Percentiles rank a stretch among this genome's conserved stretches.
Conservation (phyloP, 2,113 vertebrate species). For the Chaetops frenatus region DNA sequence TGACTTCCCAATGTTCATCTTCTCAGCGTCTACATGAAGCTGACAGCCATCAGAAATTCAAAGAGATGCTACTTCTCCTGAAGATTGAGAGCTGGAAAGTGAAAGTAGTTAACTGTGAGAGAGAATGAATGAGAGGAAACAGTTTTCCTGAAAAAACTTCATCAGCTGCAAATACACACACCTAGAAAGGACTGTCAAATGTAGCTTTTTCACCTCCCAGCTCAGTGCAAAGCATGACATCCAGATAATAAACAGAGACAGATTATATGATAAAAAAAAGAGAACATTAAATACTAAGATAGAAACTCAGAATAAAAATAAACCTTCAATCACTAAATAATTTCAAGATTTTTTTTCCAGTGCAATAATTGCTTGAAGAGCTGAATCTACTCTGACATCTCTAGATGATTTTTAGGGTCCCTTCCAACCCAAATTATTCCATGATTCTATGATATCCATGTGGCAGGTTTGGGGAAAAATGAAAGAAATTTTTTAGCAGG, state of each 20-base stretch:
- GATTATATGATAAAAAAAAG: not conserved
- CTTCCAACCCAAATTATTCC: not conserved
- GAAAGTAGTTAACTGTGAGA: not conserved
- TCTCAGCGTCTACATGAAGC: not conserved
- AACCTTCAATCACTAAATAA: not conserved
- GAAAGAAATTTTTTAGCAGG: not conserved
- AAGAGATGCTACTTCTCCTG: not conserved
- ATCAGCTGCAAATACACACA: not conserved
- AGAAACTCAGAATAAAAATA: not conserved
- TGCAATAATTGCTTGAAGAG: not conserved
- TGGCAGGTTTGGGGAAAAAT: not conserved
- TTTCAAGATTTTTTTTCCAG: not conserved
- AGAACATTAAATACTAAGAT: not conserved
- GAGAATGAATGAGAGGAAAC: not conserved
- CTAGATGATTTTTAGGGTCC: not conserved
- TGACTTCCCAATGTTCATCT: not conserved
- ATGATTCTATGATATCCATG: not conserved
- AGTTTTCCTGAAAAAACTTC: not conserved
- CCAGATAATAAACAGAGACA: not conserved
- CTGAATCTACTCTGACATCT: not conserved
- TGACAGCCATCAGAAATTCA: constrained; percentile 34
- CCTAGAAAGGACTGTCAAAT: not conserved
- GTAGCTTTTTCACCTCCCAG: not conserved
- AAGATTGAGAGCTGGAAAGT: not conserved
- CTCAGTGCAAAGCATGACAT: not conserved